These are phyloP conservation scores for Odocoileus hemionus DNA, from an alignment of 2,113 vertebrate species.

Conservation along the genomic window DNA sequence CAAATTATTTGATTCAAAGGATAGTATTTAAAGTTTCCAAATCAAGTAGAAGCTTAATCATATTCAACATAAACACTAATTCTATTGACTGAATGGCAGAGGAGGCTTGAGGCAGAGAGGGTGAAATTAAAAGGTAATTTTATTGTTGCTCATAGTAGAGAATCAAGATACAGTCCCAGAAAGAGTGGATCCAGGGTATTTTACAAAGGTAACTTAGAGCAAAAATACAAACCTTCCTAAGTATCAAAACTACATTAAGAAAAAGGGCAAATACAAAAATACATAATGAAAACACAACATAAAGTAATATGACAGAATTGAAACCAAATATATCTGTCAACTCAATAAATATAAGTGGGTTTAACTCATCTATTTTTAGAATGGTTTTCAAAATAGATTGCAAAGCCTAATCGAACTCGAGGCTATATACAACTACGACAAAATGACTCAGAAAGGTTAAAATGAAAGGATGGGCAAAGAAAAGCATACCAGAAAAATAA, in stretches of 20 bases:
- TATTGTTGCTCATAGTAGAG: not conserved
- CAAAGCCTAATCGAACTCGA: not conserved
- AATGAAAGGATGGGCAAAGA: not conserved
- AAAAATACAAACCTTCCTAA: not conserved
- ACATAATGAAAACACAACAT: not conserved
- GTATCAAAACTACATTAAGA: slow-evolving; percentile 7
- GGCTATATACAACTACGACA: not conserved
- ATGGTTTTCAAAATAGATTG: not conserved
- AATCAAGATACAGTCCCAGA: not conserved
- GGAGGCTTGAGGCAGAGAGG: not conserved
- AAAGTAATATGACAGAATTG: not conserved
- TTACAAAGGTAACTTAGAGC: slow-evolving; percentile 17
- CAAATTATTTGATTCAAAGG: not conserved
- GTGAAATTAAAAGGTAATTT: not conserved
- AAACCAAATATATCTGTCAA: not conserved
- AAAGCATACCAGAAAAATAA: not conserved
- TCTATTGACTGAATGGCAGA: not conserved
- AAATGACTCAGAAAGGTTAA: not conserved
- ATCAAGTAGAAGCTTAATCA: not conserved
- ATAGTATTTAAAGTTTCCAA: not conserved
- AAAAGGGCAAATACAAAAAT: not conserved
- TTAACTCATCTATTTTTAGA: not conserved
- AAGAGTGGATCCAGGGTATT: not conserved
- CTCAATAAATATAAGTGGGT: not conserved
- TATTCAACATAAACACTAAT: slow-evolving; percentile 11